Conservation (phyloP, 2,113 vertebrate genomes). For the Oncorhynchus kisutch region DNA sequence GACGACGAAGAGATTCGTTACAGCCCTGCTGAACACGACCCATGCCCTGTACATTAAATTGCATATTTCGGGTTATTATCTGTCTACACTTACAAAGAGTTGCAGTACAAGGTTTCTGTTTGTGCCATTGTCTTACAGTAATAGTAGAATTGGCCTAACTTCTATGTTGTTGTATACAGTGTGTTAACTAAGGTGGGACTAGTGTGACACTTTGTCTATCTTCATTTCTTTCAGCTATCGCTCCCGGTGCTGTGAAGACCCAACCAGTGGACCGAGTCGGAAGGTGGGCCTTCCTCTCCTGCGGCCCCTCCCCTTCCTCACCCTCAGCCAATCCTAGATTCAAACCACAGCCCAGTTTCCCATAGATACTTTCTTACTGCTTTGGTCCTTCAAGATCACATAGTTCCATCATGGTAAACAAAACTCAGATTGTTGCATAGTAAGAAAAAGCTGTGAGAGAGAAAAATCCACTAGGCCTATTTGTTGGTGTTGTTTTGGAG, state of each 20-base stretch:
- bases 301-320: constrained; percentile 39
- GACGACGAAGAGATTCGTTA: too few species aligned
- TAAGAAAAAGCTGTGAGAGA: constrained; percentile 25
- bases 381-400: constrained; percentile 34
- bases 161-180: too few species aligned
- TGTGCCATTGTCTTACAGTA: too few species aligned
- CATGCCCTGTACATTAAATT: too few species aligned
- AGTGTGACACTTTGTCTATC: neutral
- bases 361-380: neutral
- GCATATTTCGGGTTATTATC: too few species aligned
- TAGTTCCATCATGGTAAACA: neutral
- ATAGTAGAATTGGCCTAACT: too few species aligned
- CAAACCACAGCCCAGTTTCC: constrained; percentile 31
- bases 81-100: too few species aligned
- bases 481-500: neutral
- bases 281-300: constrained; percentile 31
- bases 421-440: constrained; percentile 24
- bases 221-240: constrained; percentile 55
- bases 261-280: constrained; percentile 44
- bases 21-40: too few species aligned
- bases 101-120: too few species aligned
- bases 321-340: constrained; percentile 39
- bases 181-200: neutral
- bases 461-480: neutral
- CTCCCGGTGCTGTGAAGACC: constrained; percentile 58